Conservation (phyloP, 2,888 invertebrate species). For the Baronia brevicornis region DNA sequence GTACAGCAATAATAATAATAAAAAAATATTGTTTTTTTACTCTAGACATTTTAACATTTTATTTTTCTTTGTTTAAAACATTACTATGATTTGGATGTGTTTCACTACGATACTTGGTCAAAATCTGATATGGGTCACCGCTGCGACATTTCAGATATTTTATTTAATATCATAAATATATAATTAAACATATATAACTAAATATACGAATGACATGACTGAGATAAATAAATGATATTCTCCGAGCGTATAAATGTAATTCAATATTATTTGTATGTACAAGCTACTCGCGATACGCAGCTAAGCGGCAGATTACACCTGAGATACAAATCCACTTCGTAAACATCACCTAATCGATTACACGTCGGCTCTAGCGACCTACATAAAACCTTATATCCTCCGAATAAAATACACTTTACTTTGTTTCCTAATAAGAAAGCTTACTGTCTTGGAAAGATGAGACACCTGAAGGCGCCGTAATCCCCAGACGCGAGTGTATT, state of each 20-base stretch:
- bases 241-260: constrained; percentile 4
- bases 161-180: too few relatives aligned
- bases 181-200: too few relatives aligned
- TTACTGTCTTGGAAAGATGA: constrained; percentile 32
- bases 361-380: constrained; percentile 19
- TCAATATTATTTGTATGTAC: constrained; percentile 8
- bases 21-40: too few relatives aligned
- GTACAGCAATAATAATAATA: too few relatives aligned
- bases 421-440: constrained; percentile 15
- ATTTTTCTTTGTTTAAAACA: too few relatives aligned
- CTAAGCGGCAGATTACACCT: constrained; percentile 41
- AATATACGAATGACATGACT: too few relatives aligned
- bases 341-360: constrained; percentile 54
- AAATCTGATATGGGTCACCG: too few relatives aligned
- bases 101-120: too few relatives aligned
- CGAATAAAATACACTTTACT: constrained; percentile 26
- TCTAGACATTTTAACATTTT: too few relatives aligned
- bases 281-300: constrained; percentile 13
- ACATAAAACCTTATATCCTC: constrained; percentile 24
- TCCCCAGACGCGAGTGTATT: constrained; percentile 44
- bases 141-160: too few relatives aligned
- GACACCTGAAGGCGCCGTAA: constrained; percentile 48
- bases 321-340: constrained; percentile 49
- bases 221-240: too few relatives aligned
- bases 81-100: too few relatives aligned